Evolutionary conservation across 2,797 vertebrate genomes (phyloP).

Genomic region (Pteronotus mesoamericanus): DNA sequence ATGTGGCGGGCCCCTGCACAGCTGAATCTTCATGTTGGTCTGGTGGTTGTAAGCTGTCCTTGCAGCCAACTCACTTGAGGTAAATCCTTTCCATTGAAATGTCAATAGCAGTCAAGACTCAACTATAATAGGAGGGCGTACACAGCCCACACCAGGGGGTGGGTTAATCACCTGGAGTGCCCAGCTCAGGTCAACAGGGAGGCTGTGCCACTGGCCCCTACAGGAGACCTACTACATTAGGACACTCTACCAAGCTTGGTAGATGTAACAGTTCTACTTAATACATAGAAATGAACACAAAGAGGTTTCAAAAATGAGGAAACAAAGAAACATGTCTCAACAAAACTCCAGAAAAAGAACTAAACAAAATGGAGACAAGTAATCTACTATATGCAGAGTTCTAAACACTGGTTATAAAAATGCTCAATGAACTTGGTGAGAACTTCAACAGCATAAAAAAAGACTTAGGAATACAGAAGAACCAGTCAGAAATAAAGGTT

Average conservation of each 20-base stretch:
- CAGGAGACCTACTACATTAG: not conserved
- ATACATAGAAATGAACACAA: not conserved
- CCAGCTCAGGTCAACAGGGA: not conserved
- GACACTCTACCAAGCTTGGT: not conserved
- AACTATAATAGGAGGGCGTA: not conserved
- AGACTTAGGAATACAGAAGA: not conserved
- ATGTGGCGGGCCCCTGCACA: not conserved
- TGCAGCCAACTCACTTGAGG: not conserved
- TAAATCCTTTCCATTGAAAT: not conserved
- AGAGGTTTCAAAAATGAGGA: not conserved
- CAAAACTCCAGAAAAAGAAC: not conserved
- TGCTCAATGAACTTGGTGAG: not conserved
- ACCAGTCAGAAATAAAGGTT: not conserved
- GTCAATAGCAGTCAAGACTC: not conserved
- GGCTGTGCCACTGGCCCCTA: not conserved
- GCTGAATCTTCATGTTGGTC: not conserved
- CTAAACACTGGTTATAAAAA: not conserved
- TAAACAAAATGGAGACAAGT: not conserved
- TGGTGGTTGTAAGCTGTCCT: not conserved
- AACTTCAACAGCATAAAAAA: not conserved
- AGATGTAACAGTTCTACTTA: not conserved
- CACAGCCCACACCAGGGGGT: not conserved
- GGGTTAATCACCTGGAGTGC: no score
- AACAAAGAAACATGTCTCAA: not conserved
- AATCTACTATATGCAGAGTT: not conserved